Base-by-base conservation (phyloP, 2,113 vertebrate species). In the Boleophthalmus pectinirostris region DNA sequence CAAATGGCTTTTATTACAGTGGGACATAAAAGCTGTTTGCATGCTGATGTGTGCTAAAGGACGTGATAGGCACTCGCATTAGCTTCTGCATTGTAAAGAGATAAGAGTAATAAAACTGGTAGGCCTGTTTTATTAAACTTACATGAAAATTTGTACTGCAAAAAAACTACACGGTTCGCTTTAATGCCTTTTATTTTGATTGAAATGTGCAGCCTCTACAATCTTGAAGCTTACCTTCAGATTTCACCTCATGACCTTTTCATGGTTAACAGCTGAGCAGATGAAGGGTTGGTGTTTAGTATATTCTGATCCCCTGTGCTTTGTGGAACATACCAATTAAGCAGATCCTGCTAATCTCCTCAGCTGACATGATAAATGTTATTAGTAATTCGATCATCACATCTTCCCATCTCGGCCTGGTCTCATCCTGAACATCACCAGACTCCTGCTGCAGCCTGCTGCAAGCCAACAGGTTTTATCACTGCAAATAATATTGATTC, bases 401-500 rank as follows among this genome's bases (percentile, higher is more conserved):
- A 79, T 87, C 72, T 70, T 72, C 46, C 49, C 70, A 70, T 67
- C 25, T 51, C 58, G 33, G 54, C 43, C 67, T 56, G 25, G 13
- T 79, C 61, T 83, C 79, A 57, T 79, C 68, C 11, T 1, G 4
- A 83, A 71, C 23, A 56, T 14, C 77, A 81, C 23, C 66, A 69
- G 63, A 63, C 9, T 33, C 66, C 69, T 61, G 63, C 68, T 66
- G 3, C 51, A 57, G 68, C 20, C 29, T 20, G 24, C 71, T 61
- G 56, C 68, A 64, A 53, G 64, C n/a, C 21, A 54, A 38, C 18
- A 1, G 18, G 72, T 79, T 84, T 78, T 66, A 82, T 83, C 72
- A 63, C 75, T 60, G 54, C 7, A 56, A 80, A 83, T 77, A 1
- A 68, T 79, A 87, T 88, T 73, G 85, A 86, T 87, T 82, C 73